These are phyloP conservation scores for Callinectes sapidus DNA, from an alignment of 2,888 invertebrate genomes.

Conservation along the genomic window DNA sequence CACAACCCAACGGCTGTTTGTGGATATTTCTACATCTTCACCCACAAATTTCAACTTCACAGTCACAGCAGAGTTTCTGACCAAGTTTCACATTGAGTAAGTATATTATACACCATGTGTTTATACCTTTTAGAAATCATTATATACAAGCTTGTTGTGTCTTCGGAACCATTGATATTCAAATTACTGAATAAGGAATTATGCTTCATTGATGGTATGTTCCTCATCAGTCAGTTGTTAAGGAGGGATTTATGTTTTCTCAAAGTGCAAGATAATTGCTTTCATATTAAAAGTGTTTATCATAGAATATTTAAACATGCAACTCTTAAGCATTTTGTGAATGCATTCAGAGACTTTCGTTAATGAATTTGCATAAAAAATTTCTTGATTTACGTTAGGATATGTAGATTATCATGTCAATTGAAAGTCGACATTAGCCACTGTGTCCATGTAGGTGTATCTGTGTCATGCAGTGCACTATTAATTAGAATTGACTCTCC, in stretches of 20 bases:
- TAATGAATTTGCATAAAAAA: neutral
- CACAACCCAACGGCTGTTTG: slow-evolving; percentile 62
- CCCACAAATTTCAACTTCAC: slow-evolving; percentile 58
- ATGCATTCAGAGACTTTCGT: neutral
- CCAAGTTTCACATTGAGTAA: slow-evolving; percentile 60
- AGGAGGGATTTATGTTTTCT: neutral
- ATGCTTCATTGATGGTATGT: neutral
- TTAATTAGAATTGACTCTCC: neutral
- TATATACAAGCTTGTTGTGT: neutral
- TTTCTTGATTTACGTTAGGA: neutral
- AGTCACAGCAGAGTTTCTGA: slow-evolving; percentile 53
- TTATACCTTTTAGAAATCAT: neutral
- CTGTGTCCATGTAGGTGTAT: too few species aligned
- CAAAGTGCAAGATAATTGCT: neutral
- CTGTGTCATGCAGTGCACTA: neutral
- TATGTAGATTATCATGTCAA: neutral
- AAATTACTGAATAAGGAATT: neutral
- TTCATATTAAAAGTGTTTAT: neutral
- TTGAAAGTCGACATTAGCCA: too few species aligned
- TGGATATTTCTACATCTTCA: slow-evolving; percentile 71
- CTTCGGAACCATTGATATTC: neutral
- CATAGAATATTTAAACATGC: neutral
- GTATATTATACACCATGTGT: neutral
- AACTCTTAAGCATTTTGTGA: neutral
- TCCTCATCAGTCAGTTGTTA: neutral